Percentiles rank a stretch among this genome's conserved stretches.
These are phyloP conservation scores for Dryomyza anilis DNA, from an alignment of 2,888 invertebrate genomes.

Conservation along the genomic window DNA sequence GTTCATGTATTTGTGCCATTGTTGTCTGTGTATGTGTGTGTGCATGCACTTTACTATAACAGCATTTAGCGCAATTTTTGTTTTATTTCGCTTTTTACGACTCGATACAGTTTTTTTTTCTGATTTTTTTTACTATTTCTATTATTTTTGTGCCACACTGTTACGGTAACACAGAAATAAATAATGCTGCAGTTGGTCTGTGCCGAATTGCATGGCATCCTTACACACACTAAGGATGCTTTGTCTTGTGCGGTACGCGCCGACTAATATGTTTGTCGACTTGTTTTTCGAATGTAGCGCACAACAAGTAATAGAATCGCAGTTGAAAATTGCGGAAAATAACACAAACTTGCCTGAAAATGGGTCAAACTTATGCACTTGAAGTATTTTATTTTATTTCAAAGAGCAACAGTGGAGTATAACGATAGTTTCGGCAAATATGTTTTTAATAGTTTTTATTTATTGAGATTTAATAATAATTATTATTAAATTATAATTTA, in stretches of 20 bases:
- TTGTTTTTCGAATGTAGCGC: neutral
- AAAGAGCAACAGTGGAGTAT: neutral
- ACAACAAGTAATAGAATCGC: neutral
- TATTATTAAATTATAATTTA: no score
- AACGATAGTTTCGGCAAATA: no score
- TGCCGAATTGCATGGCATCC: no score
- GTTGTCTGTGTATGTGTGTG: neutral
- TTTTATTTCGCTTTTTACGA: neutral
- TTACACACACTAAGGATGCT: no score
- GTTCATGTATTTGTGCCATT: neutral
- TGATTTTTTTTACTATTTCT: neutral
- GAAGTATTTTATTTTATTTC: neutral
- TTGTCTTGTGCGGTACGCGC: no score
- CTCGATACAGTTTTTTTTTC: neutral
- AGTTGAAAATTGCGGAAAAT: slow-evolving; percentile 1
- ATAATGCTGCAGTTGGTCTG: no score
- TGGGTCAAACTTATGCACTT: slow-evolving; percentile 22
- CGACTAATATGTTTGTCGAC: neutral
- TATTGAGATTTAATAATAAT: no score
- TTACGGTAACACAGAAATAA: neutral
- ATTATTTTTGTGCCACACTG: neutral
- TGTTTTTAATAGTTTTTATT: no score
- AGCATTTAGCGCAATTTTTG: slow-evolving; percentile 1
- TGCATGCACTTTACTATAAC: neutral
- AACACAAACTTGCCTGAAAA: slow-evolving; percentile 2